Evolutionary conservation across 2,888 invertebrate species (phyloP), one percentile per base, ranked within the genome.

Genomic region (Orthosia incerta): DNA sequence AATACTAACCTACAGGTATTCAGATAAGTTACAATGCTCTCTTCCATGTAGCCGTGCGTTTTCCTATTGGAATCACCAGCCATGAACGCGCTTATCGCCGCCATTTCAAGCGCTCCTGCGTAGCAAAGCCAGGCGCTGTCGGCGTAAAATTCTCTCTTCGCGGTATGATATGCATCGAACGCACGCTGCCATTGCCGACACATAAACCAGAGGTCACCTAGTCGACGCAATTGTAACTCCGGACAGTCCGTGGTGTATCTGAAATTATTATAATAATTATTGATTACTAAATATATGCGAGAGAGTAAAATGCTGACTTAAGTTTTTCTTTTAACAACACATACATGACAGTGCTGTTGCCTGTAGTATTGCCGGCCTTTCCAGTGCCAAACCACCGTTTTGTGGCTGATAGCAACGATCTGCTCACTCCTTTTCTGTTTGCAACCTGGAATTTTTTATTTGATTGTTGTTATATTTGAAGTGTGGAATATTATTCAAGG

Each of bases 71-170:
- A 97, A 82, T 98, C 98, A 48, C 98, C 98, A 71, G 98, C 97
- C 98, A 99, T 98, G 90, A 99, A 99, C 1, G 99, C 98, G 71
- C 99, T 98, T 46, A 99, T 94, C 16, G 98, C 98, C 11, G 99
- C 99, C 99, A 99, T 99, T 96, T 99, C 99, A 64, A 99, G 95
- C 9, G 99, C 99, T 15, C 99, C 99, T 0, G 99, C 99, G 94
- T 98, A 99, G 93, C 99, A 98, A 46, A 99, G 97, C 99, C 99
- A 99, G 0, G 99, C 99, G 85, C 99, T 98, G 92, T 99, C 99
- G 2, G 98, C 98, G 91, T 98, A 98, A 93, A 99, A 99, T 93
- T 99, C 99, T 68, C 99, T 97, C 94, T 99, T 99, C n/a, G 99
- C 99, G 57, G 98, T 98, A 94, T 99, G 99, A 95, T 99, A 99